Conservation (phyloP, 2,797 vertebrate species). For the Molossus molossus region DNA sequence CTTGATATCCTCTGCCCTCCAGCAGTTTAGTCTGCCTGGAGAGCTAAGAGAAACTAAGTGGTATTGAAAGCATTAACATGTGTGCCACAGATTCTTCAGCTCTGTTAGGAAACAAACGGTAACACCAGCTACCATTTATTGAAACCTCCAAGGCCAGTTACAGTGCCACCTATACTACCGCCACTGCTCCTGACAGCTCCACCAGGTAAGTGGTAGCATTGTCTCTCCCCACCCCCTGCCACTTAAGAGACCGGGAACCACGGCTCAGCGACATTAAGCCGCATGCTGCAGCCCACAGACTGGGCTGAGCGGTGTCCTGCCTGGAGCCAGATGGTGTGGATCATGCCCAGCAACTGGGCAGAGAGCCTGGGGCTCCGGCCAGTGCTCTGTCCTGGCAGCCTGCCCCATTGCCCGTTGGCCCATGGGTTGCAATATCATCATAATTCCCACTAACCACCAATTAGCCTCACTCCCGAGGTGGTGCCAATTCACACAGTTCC, state of each 20-base stretch:
- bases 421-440: not conserved
- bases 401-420: not conserved
- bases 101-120: not conserved
- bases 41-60: not conserved
- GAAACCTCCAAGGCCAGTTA: not conserved
- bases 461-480: not conserved
- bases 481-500: slow-evolving; percentile 25
- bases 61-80: not conserved
- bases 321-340: not conserved
- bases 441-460: slow-evolving; percentile 15
- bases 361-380: not conserved
- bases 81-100: not conserved
- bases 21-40: not conserved
- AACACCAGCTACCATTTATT: not conserved
- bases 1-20: not conserved
- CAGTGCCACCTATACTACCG: rapidly evolving
- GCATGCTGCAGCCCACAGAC: not conserved
- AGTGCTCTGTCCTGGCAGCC: slow-evolving; percentile 47
- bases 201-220: not conserved
- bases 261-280: slow-evolving; percentile 2
- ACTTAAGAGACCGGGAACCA: not conserved
- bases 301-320: not conserved
- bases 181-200: not conserved
- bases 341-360: not conserved
- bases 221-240: not conserved